These are phyloP conservation scores for Coptotermes formosanus DNA, from an alignment of 1,140 invertebrate species.

Conservation along the genomic window DNA sequence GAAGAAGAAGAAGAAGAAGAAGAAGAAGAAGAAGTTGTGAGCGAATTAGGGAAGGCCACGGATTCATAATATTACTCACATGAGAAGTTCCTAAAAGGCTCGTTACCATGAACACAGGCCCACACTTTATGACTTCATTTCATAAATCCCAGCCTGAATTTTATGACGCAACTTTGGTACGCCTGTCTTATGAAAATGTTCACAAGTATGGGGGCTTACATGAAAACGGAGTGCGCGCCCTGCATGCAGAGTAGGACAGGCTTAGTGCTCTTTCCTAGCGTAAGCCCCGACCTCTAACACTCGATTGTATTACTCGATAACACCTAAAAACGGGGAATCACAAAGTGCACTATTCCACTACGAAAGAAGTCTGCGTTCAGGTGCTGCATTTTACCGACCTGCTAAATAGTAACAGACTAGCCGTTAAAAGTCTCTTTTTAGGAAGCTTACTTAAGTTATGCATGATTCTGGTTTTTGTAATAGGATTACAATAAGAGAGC, in stretches of 20 bases:
- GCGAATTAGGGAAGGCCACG: too few species aligned
- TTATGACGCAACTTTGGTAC: neutral
- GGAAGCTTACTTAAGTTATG: too few species aligned
- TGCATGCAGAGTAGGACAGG: neutral
- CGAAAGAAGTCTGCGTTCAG: neutral
- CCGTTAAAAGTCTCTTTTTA: too few species aligned
- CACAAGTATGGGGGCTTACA: neutral
- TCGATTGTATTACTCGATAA: neutral
- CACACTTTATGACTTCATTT: neutral
- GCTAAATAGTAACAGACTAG: too few species aligned
- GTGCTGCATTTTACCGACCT: too few species aligned
- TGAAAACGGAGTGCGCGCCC: neutral
- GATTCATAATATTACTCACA: too few species aligned
- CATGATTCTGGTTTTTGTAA: too few species aligned
- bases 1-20: too few species aligned
- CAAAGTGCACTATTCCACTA: neutral
- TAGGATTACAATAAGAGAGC: too few species aligned
- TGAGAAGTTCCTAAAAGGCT: neutral
- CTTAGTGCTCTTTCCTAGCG: neutral
- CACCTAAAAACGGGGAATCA: neutral
- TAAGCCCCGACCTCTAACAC: neutral
- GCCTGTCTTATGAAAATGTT: neutral
- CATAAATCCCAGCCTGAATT: neutral
- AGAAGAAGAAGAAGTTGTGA: too few species aligned
- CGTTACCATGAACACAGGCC: neutral